Conservation (phyloP, 2,113 vertebrate genomes). For the Dendropsophus ebraccatus region DNA sequence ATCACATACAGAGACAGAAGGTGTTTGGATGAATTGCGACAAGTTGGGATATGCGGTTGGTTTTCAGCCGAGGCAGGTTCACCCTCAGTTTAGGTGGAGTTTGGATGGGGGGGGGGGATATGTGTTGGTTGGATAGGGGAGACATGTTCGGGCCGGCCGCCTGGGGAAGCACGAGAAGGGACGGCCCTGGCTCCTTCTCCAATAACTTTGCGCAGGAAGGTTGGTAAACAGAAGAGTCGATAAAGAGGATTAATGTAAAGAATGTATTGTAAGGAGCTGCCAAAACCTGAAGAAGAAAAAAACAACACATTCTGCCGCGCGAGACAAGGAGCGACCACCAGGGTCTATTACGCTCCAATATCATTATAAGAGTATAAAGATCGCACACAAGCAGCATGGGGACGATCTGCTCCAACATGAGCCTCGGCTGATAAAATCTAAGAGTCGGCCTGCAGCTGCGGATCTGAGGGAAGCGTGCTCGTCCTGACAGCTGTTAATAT, state of each 20-base stretch:
- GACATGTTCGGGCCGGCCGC: slow-evolving; percentile 65
- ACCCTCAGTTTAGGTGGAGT: slow-evolving; percentile 69
- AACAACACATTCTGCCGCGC: not conserved
- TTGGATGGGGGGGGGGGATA: slow-evolving; percentile 55
- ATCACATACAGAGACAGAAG: not conserved
- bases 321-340: no score
- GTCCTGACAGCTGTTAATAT: not conserved
- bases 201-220: slow-evolving; percentile 48
- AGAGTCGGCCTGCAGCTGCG: not conserved
- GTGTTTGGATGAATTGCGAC: slow-evolving; percentile 66
- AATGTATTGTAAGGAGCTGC: slow-evolving; percentile 41
- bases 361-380: not conserved
- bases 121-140: slow-evolving; percentile 32
- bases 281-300: slow-evolving; percentile 37
- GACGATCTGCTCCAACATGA: slow-evolving; percentile 20
- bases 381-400: no score
- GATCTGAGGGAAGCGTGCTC: not conserved
- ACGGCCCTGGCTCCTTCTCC: slow-evolving; percentile 48
- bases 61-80: slow-evolving; percentile 75
- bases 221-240: slow-evolving; percentile 48
- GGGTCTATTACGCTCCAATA: not conserved
- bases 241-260: slow-evolving; percentile 58
- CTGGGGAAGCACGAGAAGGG: slow-evolving; percentile 36
- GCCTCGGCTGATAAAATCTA: not conserved
- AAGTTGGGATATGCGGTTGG: slow-evolving; percentile 75